Conservation (phyloP, 2,797 vertebrate genomes). For the Phaenicophaeus curvirostris region DNA sequence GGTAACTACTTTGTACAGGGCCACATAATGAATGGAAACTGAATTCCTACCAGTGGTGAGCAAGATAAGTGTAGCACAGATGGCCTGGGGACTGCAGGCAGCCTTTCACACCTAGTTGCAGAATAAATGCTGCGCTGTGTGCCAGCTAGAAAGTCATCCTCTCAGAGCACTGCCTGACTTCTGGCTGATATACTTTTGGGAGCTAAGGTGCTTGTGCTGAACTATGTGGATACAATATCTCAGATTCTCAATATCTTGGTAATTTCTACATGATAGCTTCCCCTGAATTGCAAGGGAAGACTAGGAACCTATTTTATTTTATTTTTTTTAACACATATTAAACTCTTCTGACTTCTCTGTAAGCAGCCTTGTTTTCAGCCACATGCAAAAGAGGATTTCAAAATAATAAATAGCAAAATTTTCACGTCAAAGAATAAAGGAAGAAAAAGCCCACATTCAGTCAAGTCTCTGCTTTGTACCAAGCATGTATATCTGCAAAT, state of each 20-base stretch:
- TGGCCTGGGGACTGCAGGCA: fast-evolving
- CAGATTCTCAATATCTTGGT: not conserved
- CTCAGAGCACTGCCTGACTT: not conserved
- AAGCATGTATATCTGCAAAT: not conserved
- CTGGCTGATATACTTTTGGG: not conserved
- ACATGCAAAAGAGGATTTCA: not conserved
- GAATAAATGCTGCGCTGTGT: not conserved
- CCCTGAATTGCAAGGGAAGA: not conserved
- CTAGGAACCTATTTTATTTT: not conserved
- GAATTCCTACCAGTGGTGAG: not conserved
- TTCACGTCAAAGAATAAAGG: not conserved
- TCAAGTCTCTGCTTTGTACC: not conserved
- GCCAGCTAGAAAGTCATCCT: not conserved
- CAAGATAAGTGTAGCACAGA: not conserved
- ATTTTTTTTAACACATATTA: not conserved
- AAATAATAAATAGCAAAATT: not conserved
- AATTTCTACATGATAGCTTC: not conserved
- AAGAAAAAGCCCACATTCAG: not conserved
- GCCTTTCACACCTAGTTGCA: not conserved
- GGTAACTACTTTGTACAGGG: not conserved
- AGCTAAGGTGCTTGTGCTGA: not conserved
- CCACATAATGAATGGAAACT: not conserved
- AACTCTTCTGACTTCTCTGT: not conserved
- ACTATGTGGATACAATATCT: not conserved
- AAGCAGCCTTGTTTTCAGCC: not conserved